phyloP scores from a whole-genome alignment of 2,797 vertebrate genomes.

The Xenentodon cancila region DNA sequence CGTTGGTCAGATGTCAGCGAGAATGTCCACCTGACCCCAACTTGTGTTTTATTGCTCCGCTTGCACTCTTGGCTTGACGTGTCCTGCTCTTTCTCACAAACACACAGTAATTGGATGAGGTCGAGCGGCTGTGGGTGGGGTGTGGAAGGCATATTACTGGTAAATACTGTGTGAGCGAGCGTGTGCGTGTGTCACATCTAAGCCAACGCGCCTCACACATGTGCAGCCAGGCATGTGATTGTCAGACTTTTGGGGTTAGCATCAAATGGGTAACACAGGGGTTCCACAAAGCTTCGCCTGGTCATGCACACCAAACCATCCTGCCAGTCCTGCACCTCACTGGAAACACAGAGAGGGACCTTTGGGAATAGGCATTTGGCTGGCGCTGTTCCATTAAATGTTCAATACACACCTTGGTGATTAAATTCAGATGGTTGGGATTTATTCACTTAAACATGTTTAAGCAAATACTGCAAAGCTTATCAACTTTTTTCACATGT shows the following conservation, averaged over 20 bases:
- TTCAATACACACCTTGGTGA: constrained; percentile 55
- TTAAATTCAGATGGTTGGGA: constrained; percentile 54
- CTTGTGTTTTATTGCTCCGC: constrained; percentile 76
- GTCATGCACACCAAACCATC: constrained; percentile 68
- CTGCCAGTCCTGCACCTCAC: constrained; percentile 61
- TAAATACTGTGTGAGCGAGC: constrained; percentile 50
- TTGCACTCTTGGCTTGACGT: constrained; percentile 73
- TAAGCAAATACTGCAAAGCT: constrained; percentile 22
- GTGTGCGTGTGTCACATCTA: constrained; percentile 70
- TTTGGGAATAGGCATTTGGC: constrained; percentile 43
- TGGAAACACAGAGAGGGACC: constrained; percentile 36
- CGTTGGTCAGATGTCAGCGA: constrained; percentile 76
- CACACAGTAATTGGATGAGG: constrained; percentile 83
- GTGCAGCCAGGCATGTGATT: constrained; percentile 80
- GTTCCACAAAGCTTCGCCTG: constrained; percentile 69
- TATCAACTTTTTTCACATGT: constrained; percentile 41
- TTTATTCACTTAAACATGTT: constrained; percentile 38
- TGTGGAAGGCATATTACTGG: constrained; percentile 71
- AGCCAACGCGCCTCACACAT: constrained; percentile 79
- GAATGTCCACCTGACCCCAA: constrained; percentile 67
- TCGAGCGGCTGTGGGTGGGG: constrained; percentile 69
- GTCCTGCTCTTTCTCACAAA: constrained; percentile 85
- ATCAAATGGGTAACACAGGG: constrained; percentile 44
- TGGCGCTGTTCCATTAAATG: constrained; percentile 60
- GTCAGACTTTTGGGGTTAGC: constrained; percentile 74